Evolutionary conservation across 1,140 invertebrate species (phyloP).

Genomic region (Campodea augens): DNA sequence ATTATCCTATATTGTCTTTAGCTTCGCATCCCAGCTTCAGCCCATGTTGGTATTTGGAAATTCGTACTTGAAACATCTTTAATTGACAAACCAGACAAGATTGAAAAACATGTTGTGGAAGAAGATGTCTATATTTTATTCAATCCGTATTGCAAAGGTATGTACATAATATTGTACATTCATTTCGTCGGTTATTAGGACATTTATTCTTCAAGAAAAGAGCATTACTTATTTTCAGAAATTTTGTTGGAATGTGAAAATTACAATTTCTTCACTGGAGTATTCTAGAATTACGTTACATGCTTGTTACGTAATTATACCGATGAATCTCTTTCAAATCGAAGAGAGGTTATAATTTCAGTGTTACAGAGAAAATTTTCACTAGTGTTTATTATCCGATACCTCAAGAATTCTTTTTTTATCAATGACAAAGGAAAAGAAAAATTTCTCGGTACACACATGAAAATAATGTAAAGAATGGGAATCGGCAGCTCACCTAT

Average conservation of each 20-base stretch:
- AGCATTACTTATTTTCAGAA: not conserved
- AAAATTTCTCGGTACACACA: no score
- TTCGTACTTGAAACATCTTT: slow-evolving; percentile 35
- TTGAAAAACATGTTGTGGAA: slow-evolving; percentile 21
- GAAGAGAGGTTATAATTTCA: not conserved
- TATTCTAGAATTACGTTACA: not conserved
- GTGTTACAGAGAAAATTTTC: no score
- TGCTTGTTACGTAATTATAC: not conserved
- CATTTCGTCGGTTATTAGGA: not conserved
- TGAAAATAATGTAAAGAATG: no score
- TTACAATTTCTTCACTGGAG: not conserved
- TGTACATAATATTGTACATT: slow-evolving; percentile 14
- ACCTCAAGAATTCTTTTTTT: no score
- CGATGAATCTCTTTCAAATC: not conserved
- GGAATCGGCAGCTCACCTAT: no score
- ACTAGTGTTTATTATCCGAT: no score
- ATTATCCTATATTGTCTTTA: slow-evolving; percentile 17
- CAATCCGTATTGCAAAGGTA: slow-evolving; percentile 64
- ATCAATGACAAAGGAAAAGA: no score
- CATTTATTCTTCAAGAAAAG: not conserved
- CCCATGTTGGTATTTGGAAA: slow-evolving; percentile 40
- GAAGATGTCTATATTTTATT: slow-evolving; percentile 55
- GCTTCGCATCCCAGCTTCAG: slow-evolving; percentile 33
- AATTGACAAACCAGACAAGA: slow-evolving; percentile 24
- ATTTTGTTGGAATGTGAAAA: not conserved